Conservation (phyloP, 2,797 vertebrate genomes). For the Aselliscus stoliczkanus region DNA sequence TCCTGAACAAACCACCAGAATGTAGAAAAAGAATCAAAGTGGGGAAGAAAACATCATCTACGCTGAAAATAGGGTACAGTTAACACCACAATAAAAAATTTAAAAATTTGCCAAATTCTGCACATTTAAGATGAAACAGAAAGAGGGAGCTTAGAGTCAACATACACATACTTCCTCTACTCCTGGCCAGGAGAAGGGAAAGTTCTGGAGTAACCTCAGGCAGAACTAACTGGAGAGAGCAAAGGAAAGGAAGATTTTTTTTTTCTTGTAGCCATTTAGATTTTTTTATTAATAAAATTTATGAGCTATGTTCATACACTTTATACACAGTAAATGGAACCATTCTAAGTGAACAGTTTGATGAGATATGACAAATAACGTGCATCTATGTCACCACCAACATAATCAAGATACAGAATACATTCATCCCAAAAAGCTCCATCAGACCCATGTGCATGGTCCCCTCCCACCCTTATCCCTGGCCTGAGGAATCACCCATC, state of each 20-base stretch:
- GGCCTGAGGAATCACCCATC: not conserved
- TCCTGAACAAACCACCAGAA: not conserved
- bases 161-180: not conserved
- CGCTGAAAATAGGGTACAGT: not conserved
- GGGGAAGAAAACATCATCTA: not conserved
- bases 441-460: rapidly evolving
- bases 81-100: not conserved
- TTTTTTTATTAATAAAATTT: not conserved
- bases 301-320: too few species aligned
- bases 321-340: not conserved
- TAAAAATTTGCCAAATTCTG: not conserved
- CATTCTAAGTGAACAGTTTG: not conserved
- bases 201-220: not conserved
- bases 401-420: not conserved
- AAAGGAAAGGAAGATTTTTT: not conserved
- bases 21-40: not conserved
- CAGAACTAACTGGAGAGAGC: not conserved
- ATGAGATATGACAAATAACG: not conserved
- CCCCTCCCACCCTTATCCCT: not conserved
- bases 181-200: too few species aligned
- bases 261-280: not conserved
- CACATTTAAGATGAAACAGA: not conserved
- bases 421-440: not conserved
- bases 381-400: not conserved
- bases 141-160: not conserved